phyloP scores from a whole-genome alignment of 2,888 invertebrate genomes.

The Diarsia rubi region DNA sequence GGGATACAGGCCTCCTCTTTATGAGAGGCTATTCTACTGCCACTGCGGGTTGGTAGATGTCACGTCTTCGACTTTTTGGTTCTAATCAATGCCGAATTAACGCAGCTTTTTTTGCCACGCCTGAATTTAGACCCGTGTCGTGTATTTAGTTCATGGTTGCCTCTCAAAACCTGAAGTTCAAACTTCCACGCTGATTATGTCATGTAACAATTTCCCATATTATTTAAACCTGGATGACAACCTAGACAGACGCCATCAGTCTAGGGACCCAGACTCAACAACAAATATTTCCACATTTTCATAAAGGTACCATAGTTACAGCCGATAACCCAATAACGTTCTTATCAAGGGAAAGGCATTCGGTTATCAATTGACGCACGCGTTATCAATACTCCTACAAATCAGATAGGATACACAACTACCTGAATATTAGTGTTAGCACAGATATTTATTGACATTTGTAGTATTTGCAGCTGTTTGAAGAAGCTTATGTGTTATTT shows the following conservation, averaged over 20 bases:
- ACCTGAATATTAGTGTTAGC: slow-evolving; percentile 58
- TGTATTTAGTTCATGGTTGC: background rate
- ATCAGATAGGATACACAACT: slow-evolving; percentile 74
- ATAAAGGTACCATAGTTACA: slow-evolving; percentile 23
- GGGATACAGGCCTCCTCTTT: no score
- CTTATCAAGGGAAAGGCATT: slow-evolving; percentile 68
- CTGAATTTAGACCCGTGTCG: background rate
- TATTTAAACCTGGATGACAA: background rate
- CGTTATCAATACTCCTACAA: slow-evolving; percentile 62
- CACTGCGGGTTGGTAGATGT: no score
- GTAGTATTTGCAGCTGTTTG: slow-evolving; percentile 1
- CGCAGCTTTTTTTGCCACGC: background rate
- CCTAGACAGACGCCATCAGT: background rate
- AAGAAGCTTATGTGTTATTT: slow-evolving; percentile 8
- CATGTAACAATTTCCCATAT: background rate
- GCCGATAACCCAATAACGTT: slow-evolving; percentile 76
- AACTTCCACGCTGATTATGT: no score
- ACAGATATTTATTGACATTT: slow-evolving; percentile 29
- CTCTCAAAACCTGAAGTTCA: background rate
- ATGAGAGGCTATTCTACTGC: no score
- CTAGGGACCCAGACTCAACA: slow-evolving; percentile 1
- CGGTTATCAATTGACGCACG: slow-evolving; percentile 78
- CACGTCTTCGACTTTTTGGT: no score
- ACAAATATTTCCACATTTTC: slow-evolving; percentile 27
- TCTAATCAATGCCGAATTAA: no score